Evolutionary conservation across 2,797 vertebrate species (phyloP).

Genomic region (Kryptolebias ocellatus): DNA sequence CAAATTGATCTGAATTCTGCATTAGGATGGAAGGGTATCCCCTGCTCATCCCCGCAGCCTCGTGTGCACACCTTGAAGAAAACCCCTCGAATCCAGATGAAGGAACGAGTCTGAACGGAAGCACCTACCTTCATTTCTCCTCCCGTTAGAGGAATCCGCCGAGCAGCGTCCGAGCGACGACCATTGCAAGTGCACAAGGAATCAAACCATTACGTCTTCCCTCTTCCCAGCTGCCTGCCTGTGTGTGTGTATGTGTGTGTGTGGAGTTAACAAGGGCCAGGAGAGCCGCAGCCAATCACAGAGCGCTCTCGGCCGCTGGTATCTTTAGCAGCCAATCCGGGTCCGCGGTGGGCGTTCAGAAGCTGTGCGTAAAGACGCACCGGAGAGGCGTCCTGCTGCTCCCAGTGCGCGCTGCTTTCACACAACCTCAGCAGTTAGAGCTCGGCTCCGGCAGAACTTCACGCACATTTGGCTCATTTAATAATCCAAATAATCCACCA

Average conservation of each 20-base stretch:
- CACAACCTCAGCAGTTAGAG: neutral
- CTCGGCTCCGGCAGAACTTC: neutral
- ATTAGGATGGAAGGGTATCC: constrained; percentile 34
- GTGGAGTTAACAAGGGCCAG: constrained; percentile 78
- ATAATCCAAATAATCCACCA: too few relatives aligned
- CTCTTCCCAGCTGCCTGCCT: constrained; percentile 67
- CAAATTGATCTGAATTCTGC: constrained; percentile 22
- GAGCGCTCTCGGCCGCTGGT: constrained; percentile 52
- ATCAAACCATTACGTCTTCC: constrained; percentile 86
- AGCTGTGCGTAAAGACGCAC: constrained; percentile 62
- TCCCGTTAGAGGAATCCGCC: constrained; percentile 75
- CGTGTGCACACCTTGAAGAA: constrained; percentile 21
- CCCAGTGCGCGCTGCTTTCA: neutral
- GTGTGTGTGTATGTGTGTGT: constrained; percentile 49
- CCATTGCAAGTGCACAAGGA: constrained; percentile 78
- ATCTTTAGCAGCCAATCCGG: constrained; percentile 79
- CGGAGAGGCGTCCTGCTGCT: constrained; percentile 21
- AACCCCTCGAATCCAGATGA: neutral
- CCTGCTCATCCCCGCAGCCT: constrained; percentile 43
- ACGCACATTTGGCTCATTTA: neutral
- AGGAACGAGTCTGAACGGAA: neutral
- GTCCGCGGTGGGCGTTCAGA: constrained; percentile 58
- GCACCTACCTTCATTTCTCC: constrained; percentile 83
- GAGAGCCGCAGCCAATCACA: constrained; percentile 71
- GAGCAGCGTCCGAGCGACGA: constrained; percentile 74